Evolutionary conservation across 2,888 invertebrate genomes (phyloP), one percentile per base, ranked within the genome.

Genomic region (Dugesia japonica): DNA sequence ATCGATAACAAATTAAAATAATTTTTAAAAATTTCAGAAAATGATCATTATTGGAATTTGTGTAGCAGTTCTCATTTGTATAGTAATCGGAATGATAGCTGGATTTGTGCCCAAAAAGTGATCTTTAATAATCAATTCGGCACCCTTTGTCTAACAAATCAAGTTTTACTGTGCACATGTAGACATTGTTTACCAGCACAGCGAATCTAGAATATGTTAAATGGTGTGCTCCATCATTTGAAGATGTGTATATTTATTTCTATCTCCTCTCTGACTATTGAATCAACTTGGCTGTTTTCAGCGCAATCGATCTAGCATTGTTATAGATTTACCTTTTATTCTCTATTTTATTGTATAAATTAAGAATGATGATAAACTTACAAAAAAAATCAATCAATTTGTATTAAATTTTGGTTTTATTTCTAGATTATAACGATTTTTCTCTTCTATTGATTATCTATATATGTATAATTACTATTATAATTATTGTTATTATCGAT

Each of bases 1-100:
- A n/a, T n/a, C n/a, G n/a, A n/a, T n/a, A n/a, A n/a, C n/a, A n/a
- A n/a, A n/a, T n/a, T n/a, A n/a, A n/a, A n/a, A n/a, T n/a, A n/a
- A n/a, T n/a, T n/a, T n/a, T n/a, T n/a, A 78, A 78, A 78, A 74
- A 79, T 83, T 89, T 88, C 89, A 92, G 91, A 92, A 92, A 90
- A 92, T 92, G 89, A 91, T 92, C 85, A 91, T 91, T 89, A 92
- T 92, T 86, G 88, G 92, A 88, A 89, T 91, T 87, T 91, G 91
- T 87, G 88, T 92, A 85, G 88, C 89, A 84, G 88, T 92, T 85
- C 88, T 91, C 84, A 89, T 89, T 28, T 72, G 72, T 28, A 72
- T 72, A 9, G 72, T 72, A 20, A 28, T 27, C 72, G 72, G 72
- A 15, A 27, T 72, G 4, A 28, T 72, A 1, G 72, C 72, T 15